Conservation (phyloP, 30 jellyfish, hydroid and myxozoan genomes). For the Aurelia sp. region DNA sequence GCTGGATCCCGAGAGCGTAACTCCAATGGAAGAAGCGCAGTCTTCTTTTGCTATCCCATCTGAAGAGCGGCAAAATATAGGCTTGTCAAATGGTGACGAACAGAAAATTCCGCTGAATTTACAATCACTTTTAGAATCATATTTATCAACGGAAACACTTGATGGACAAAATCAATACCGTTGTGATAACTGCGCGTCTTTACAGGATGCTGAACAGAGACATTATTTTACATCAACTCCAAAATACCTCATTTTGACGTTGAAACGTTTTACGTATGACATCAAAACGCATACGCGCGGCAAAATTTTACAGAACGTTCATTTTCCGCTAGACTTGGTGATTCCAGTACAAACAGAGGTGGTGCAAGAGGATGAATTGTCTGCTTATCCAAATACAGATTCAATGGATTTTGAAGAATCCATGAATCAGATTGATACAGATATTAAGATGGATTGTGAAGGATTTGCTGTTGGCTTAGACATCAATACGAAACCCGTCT, state of each 20-base stretch:
- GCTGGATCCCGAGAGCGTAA: slow-evolving; percentile 12
- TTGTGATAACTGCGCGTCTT: slow-evolving; percentile 86
- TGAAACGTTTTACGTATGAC: slow-evolving; percentile 83
- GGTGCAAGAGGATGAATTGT: background rate
- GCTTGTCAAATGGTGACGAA: background rate
- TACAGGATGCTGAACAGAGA: slow-evolving; percentile 81
- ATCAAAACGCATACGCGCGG: slow-evolving; percentile 68
- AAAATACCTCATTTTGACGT: slow-evolving; percentile 68
- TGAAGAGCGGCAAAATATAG: background rate
- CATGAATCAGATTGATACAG: background rate
- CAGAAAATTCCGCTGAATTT: slow-evolving; percentile 10
- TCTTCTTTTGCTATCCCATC: background rate
- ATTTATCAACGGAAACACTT: slow-evolving; percentile 65
- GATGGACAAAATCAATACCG: slow-evolving; percentile 69
- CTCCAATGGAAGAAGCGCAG: slow-evolving; percentile 8
- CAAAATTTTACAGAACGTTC: slow-evolving; percentile 62
- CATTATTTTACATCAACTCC: slow-evolving; percentile 68
- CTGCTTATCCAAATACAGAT: background rate
- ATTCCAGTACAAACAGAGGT: slow-evolving; percentile 3
- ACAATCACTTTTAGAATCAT: slow-evolving; percentile 47
- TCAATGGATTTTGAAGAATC: background rate
- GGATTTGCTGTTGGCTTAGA: background rate
- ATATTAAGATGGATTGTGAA: background rate
- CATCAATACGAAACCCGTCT: slow-evolving; percentile 12
- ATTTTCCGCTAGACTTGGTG: slow-evolving; percentile 45